Evolutionary conservation across 1,140 invertebrate genomes (phyloP), one percentile per base, ranked within the genome.

Genomic region (Cyrtorhinus lividipennis): DNA sequence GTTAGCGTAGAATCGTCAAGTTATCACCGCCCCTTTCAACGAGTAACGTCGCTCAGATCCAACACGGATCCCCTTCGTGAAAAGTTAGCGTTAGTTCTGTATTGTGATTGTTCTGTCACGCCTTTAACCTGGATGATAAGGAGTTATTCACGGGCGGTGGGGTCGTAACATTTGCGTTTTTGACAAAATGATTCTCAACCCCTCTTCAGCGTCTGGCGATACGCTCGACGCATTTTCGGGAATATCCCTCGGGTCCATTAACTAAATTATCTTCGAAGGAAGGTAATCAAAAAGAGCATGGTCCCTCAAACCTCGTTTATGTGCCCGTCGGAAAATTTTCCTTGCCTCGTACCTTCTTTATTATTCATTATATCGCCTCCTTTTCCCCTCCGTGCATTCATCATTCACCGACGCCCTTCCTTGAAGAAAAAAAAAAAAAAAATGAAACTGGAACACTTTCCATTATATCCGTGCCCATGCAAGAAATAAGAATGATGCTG

Each of bases 261-360:
- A 53, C 48, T 20, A 53, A 53, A 53, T 53, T 53, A 53, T 53
- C 48, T 10, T 5, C 8, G 48, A 20, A 53, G 48, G 48, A 53
- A 53, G 48, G 18, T 53, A 53, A 53, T 53, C 48, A 53, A 53
- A 20, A 53, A 22, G 5, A 22, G 12, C 10, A 20, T 20, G 48
- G 48, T 53, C 48, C 48, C 48, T 53, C 48, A 53, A 53, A 53
- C 48, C 20, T 53, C 48, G 48, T 53, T 53, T 53, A 53, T 53
- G 48, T 5, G 20, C 48, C 48, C 48, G 48, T 5, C 8, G 3
- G 10, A 20, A 53, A 53, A 53, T 10, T 53, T 53, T 20, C 20
- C 8, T 20, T 5, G 48, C 48, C 48, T 53, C 18, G 20, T 20
- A 20, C 8, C 48, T 53, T 15, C 48, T 53, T 53, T 53, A 53